phyloP scores from a whole-genome alignment of 2,113 vertebrate genomes.

The Pteruthius melanotis region DNA sequence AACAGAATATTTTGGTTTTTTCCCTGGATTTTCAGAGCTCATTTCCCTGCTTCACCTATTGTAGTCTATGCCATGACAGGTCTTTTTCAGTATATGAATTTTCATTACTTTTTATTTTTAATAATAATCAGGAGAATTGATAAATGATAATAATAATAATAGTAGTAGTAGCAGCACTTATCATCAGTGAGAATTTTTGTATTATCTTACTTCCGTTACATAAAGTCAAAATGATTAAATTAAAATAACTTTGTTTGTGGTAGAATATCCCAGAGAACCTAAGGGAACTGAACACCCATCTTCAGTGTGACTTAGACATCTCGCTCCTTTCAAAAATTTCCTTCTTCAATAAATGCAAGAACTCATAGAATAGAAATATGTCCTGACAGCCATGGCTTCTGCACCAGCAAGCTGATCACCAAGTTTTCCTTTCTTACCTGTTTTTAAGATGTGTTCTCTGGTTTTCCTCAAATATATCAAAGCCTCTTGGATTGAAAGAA shows the following conservation, averaged over 20 bases:
- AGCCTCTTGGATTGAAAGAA: not conserved
- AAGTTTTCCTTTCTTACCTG: not conserved
- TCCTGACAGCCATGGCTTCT: not conserved
- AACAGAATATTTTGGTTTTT: not conserved
- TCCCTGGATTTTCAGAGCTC: not conserved
- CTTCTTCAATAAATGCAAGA: not conserved
- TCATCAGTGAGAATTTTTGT: not conserved
- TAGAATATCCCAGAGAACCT: not conserved
- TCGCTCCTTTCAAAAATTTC: not conserved
- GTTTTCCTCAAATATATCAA: not conserved
- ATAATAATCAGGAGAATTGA: not conserved
- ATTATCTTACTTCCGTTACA: not conserved
- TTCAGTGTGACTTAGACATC: not conserved
- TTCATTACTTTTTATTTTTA: not conserved
- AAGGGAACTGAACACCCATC: not conserved
- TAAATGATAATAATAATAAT: not conserved
- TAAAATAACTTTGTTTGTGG: not conserved
- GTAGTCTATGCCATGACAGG: not conserved
- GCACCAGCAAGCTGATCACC: not conserved
- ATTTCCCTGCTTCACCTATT: not conserved
- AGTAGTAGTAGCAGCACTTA: not conserved
- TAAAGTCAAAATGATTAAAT: not conserved
- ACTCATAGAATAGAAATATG: not conserved
- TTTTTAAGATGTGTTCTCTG: not conserved
- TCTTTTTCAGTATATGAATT: not conserved